Evolutionary conservation across 2,888 invertebrate species (phyloP), one percentile per base, ranked within the genome.

Genomic region (Idaea biselata): DNA sequence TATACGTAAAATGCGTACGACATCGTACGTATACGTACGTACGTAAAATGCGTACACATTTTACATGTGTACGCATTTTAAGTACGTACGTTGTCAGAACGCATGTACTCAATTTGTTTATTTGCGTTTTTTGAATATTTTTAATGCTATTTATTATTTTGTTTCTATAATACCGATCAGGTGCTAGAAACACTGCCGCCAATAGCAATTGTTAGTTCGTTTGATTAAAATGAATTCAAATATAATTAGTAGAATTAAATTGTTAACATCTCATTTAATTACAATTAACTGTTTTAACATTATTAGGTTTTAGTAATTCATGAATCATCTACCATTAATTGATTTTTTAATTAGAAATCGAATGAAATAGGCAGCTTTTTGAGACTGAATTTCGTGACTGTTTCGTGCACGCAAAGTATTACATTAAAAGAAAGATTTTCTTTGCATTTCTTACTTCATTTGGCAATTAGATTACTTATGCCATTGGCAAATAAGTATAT

Each of bases 131-230:
- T 33, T 33, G n/a, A 33, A 11, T 33, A 5, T 11, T 33, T 1
- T 11, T 33, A 11, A 44, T 11, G 14, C 14, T 8, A 33, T 33
- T 44, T 44, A 8, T 44, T 44, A 8, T 2, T 44, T 44, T 44
- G 14, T 44, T 8, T 14, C 14, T 14, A 44, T 14, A 8, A 1
- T 11, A 44, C 44, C 44, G 8, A 44, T 44, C 14, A 44, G 44
- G 44, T 44, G 44, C 44, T 44, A 44, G 44, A 44, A 44, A 44
- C 44, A 44, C 44, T 44, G 44, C 44, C 44, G 44, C 44, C 44
- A 44, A 44, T 44, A 44, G 14, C 14, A 33, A 25, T 32, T 32
- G 14, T 14, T 44, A 8, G 11, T 14, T 44, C 7, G 11, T 44
- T 44, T 14, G 44, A 44, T 44, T 44, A 11, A 44, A 14, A 44